Evolutionary conservation across 2,113 vertebrate species (phyloP), one percentile per base, ranked within the genome.

Genomic region (Lipophrys pholis): DNA sequence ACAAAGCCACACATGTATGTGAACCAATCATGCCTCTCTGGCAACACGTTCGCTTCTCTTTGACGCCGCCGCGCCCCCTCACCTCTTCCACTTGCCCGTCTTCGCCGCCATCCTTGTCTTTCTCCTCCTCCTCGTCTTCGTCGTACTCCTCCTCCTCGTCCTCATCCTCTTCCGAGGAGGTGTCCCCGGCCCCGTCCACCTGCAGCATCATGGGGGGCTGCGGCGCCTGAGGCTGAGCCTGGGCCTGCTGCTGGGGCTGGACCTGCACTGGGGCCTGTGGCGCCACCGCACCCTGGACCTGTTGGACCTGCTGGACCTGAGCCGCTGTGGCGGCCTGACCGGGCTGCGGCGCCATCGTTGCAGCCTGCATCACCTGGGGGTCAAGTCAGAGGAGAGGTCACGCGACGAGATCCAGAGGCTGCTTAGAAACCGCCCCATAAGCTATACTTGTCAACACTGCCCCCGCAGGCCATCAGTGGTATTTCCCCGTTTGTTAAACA

Each of bases 21-120:
- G 21, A 4, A 30, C 21, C 21, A 30, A 30, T 30, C 21, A 30
- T 2, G 21, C 21, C 21, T 30, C 21, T 30, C 2, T 30, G 2
- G 21, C 21, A 4, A 30, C 21, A 30, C 21, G 2, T 4, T 4
- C 21, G 21, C 21, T 4, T 30, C 21, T 30, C 21, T 30, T 30
- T n/a, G n/a, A 30, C 21, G 2, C 21, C 21, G 2, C 21, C 21
- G 2, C 21, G 2, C 21, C 21, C 21, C 11, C 45, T 48, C 65
- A 99, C 97, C 95, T 99, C 97, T 83, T 99, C 97, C 30, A 99
- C 97, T 87, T 99, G 98, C 17, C 97, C 97, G 48, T 99, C 98
- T 89, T 99, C 97, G 64, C 93, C 96, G 4, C 95, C 96, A 41
- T 98, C 97, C 83, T 99, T 99, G 83, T 99, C 98, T 81, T 99